A percentile compares a stretch with the other conserved stretches of the same genome.
These are phyloP conservation scores for Lepidurus arcticus DNA, from an alignment of 1,140 invertebrate species.

Conservation along the genomic window DNA sequence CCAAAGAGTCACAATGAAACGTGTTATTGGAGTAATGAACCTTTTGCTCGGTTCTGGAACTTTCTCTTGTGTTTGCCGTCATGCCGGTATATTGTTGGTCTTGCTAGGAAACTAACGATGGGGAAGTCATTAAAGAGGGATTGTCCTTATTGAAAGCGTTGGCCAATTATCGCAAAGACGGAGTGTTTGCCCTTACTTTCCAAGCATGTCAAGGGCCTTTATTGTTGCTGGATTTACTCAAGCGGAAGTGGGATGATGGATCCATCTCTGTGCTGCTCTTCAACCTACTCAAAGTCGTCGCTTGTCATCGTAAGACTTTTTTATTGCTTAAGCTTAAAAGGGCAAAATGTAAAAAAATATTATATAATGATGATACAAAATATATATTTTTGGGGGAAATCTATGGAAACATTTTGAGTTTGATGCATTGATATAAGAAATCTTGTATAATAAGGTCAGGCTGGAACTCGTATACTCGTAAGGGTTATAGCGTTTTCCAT, in stretches of 20 bases:
- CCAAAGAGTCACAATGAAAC: background rate
- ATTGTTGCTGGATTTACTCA: conserved; percentile 12
- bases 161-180: conserved; percentile 7
- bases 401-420: too few species aligned
- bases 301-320: background rate
- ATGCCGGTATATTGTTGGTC: background rate
- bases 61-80: background rate
- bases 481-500: too few species aligned
- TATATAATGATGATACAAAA: too few species aligned
- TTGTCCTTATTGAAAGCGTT: conserved; percentile 6
- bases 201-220: conserved; percentile 1
- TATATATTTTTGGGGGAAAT: too few species aligned
- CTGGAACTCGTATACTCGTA: too few species aligned
- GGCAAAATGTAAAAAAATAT: too few species aligned
- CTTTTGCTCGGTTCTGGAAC: background rate
- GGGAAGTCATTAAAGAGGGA: background rate
- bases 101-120: background rate
- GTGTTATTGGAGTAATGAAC: background rate
- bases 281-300: background rate
- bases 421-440: too few species aligned
- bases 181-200: background rate
- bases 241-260: conserved; percentile 7
- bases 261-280: conserved; percentile 8
- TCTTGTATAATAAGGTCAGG: too few species aligned
- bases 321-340: background rate